Evolutionary conservation across 2,113 vertebrate genomes (phyloP), one percentile per base, ranked within the genome.

Genomic region (Sarotherodon lohbergeri): DNA sequence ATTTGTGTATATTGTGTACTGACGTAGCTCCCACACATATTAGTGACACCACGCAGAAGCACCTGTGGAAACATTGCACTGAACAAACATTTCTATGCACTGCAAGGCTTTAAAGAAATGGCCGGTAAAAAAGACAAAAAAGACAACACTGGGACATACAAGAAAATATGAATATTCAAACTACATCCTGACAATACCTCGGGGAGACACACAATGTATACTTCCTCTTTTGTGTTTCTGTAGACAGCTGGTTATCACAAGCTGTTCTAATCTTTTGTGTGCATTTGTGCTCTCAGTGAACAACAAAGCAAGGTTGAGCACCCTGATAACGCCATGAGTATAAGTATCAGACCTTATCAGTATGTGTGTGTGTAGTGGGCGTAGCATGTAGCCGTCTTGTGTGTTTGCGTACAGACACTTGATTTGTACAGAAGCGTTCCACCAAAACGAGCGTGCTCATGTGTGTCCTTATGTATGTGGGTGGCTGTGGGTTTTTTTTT

Each of bases 121-220:
- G 46, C 0, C 1, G 3, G 4, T 78, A 27, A 78, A 50, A 27
- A 29, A 12, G 48, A 19, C 5, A 11, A 32, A 41, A 52, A 6
- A 14, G 16, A 76, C 71, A 17, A 32, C 73, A 50, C 17, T 32
- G 46, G 48, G 27, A 50, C 16, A 54, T 39, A 82, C 46, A 29
- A 46, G 19, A 43, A 86, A 7, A 59, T 19, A 43, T 34, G 48
- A 78, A 90, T 91, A 89, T 90, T 89, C 80, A 90, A 87, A 81
- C 22, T 13, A n/a, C 22, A 14, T 85, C 48, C 32, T 88, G 16
- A 81, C 68, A 90, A 52, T 19, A 85, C 80, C 82, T 83, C 46
- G 13, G 43, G 41, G 79, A 79, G 34, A 17, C 16, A 46, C 54
- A 41, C 4, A 6, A 66, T 43, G 22, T 54, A n/a, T n/a, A 63